Conservation (phyloP, 2,797 vertebrate species). For the Pseudochirops cupreus region DNA sequence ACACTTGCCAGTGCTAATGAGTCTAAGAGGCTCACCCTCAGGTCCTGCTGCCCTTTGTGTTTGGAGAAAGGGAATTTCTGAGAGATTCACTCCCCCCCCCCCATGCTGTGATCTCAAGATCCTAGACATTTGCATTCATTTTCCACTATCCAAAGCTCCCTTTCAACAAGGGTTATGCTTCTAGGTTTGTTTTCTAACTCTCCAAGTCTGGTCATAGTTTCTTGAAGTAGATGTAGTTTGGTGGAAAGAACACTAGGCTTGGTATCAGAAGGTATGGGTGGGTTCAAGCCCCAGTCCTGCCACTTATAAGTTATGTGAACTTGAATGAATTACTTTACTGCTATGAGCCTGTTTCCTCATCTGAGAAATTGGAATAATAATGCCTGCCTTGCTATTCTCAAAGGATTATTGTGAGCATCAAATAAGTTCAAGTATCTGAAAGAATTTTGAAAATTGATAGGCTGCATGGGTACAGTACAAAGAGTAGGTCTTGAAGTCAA, state of each 20-base stretch:
- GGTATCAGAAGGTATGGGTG: background rate
- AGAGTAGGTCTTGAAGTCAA: background rate
- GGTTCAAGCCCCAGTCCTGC: background rate
- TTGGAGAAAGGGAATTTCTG: background rate
- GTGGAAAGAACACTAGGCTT: background rate
- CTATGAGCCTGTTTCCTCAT: background rate
- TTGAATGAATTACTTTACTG: background rate
- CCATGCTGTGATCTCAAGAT: background rate
- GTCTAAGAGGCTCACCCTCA: background rate
- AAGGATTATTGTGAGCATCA: background rate
- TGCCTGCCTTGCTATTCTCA: background rate
- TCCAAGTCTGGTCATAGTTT: background rate
- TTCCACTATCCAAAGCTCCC: background rate
- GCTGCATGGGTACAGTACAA: background rate
- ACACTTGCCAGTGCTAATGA: background rate
- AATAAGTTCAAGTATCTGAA: background rate
- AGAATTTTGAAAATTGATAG: background rate
- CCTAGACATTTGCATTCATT: background rate
- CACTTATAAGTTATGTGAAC: background rate
- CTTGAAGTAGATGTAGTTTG: background rate
- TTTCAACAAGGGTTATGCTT: background rate
- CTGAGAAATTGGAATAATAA: background rate
- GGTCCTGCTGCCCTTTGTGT: background rate
- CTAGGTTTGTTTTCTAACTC: background rate
- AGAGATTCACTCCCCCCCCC: background rate